These are phyloP conservation scores for Nestor notabilis DNA, from an alignment of 2,113 vertebrate genomes.

Conservation along the genomic window DNA sequence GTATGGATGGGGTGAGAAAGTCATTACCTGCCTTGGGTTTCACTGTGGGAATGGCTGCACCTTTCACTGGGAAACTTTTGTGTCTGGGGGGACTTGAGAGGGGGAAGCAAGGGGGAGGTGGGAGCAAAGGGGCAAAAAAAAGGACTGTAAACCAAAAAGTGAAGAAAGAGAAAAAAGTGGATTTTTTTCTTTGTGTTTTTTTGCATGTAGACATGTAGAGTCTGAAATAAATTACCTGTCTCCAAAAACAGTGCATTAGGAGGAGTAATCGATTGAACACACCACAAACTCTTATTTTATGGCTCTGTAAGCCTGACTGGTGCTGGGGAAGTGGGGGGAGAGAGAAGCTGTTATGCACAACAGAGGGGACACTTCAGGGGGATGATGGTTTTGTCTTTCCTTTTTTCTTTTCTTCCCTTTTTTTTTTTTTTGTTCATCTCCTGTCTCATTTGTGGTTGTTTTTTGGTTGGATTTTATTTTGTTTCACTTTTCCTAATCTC, in stretches of 20 bases:
- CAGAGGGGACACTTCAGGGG: background rate
- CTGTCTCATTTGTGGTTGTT: background rate
- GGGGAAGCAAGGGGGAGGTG: background rate
- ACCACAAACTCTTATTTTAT: constrained; percentile 50
- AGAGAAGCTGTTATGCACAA: background rate
- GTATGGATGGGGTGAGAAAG: constrained; percentile 72
- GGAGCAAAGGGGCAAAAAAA: background rate
- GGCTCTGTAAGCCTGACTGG: background rate
- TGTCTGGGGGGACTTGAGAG: background rate
- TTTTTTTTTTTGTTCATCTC: background rate
- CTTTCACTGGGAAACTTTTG: constrained; percentile 19
- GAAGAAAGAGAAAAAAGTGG: background rate
- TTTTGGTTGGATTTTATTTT: background rate
- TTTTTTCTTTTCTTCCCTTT: background rate
- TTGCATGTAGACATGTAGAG: background rate
- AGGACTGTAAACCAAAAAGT: background rate
- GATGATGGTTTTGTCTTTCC: background rate
- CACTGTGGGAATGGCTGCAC: constrained; percentile 58
- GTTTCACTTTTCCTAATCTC: background rate
- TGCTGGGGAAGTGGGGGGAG: background rate
- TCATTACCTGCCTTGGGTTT: constrained; percentile 72
- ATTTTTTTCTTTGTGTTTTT: background rate
- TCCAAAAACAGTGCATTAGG: constrained; percentile 36
- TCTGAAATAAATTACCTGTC: constrained; percentile 71
- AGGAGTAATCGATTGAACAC: constrained; percentile 69